phyloP scores from a whole-genome alignment of 2,888 invertebrate genomes.

The Nephrotoma appendiculata region DNA sequence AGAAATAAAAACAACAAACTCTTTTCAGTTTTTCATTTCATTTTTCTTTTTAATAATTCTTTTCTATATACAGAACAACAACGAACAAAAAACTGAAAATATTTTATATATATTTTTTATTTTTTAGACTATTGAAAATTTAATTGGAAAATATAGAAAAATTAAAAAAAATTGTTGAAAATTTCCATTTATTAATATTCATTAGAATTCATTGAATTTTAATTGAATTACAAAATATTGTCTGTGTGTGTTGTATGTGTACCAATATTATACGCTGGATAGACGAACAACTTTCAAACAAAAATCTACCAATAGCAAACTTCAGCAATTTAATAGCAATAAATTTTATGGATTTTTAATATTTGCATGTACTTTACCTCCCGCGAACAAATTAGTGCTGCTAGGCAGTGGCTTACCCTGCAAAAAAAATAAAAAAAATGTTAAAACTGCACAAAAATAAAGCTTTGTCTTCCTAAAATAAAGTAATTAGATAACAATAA shows the following conservation, averaged over 20 bases:
- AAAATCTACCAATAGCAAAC: too few species aligned
- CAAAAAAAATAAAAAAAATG: background rate
- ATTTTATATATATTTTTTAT: background rate
- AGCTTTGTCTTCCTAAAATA: too few species aligned
- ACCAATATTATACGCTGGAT: background rate
- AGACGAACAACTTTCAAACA: background rate
- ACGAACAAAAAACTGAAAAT: background rate
- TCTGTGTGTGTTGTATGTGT: background rate
- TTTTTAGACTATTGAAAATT: background rate
- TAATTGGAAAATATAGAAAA: background rate
- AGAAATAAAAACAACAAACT: background rate
- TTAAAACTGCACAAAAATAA: too few species aligned
- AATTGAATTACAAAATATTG: background rate
- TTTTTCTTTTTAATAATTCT: background rate
- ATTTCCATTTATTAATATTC: background rate
- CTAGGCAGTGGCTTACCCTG: background rate
- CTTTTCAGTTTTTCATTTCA: background rate
- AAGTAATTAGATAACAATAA: too few species aligned
- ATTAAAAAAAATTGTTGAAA: background rate
- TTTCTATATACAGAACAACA: background rate
- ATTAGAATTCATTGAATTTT: background rate
- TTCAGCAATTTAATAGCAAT: too few species aligned
- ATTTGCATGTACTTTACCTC: background rate
- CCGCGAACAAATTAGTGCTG: background rate
- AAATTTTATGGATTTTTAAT: too few species aligned